Percentiles rank a stretch among this genome's conserved stretches.
phyloP scores from a whole-genome alignment of 2,113 vertebrate species.

The Syngnathus floridae region DNA sequence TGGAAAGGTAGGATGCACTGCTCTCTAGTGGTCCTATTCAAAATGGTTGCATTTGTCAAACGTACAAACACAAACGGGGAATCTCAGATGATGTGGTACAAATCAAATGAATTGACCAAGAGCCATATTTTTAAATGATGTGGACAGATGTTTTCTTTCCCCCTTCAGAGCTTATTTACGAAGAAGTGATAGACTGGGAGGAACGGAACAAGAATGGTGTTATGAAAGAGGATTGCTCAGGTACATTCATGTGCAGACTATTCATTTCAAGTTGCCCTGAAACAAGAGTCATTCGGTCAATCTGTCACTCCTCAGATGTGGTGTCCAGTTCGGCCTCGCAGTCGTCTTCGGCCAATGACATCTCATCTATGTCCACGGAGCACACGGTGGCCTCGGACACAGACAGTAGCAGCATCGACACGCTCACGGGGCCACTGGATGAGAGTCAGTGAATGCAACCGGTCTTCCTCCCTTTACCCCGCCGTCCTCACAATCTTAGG shows the following conservation, averaged over 20 bases:
- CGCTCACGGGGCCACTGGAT: constrained; percentile 84
- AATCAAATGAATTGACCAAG: no score
- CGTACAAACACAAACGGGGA: not conserved
- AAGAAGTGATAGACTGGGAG: constrained; percentile 98
- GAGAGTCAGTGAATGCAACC: constrained; percentile 77
- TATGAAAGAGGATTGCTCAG: constrained; percentile 89
- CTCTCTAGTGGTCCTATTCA: constrained; percentile 33
- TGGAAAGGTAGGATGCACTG: constrained; percentile 87
- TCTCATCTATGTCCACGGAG: constrained; percentile 98
- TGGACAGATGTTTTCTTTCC: not conserved
- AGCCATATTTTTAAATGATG: not conserved
- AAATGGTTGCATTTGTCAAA: not conserved
- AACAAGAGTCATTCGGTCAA: not conserved
- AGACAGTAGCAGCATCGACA: constrained; percentile 96
- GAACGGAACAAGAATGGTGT: constrained; percentile 95
- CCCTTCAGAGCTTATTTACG: constrained; percentile 87
- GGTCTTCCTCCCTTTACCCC: constrained; percentile 10
- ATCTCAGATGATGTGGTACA: no score
- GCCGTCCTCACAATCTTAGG: not conserved
- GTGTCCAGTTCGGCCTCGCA: constrained; percentile 86
- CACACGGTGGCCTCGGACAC: constrained; percentile 98
- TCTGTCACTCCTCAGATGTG: constrained; percentile 75
- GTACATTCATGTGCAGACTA: constrained; percentile 50
- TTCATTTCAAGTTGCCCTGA: not conserved
- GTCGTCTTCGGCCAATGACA: constrained; percentile 96